A percentile compares a stretch with the other conserved stretches of the same genome.
These are phyloP conservation scores for Lophotriccus pileatus DNA, from an alignment of 2,797 vertebrate species.

Conservation along the genomic window DNA sequence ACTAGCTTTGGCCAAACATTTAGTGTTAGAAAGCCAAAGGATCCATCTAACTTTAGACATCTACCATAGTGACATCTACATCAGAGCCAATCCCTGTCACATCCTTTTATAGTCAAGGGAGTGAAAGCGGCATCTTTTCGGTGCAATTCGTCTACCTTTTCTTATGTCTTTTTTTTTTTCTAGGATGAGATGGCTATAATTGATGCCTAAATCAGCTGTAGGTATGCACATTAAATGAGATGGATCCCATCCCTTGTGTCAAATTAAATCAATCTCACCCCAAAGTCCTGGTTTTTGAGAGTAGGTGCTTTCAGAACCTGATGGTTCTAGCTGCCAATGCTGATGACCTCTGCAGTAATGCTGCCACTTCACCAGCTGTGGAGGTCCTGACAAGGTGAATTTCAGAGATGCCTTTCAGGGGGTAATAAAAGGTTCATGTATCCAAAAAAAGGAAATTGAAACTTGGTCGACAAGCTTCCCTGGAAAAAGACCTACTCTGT, in stretches of 20 bases:
- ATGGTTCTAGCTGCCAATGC: neutral
- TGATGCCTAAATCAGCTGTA: neutral
- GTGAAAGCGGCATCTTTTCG: neutral
- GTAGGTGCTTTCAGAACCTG: neutral
- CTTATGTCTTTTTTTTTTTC: neutral
- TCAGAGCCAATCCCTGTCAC: neutral
- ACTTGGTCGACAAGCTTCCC: slow-evolving; percentile 2
- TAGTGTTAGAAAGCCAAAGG: neutral
- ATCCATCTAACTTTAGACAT: neutral
- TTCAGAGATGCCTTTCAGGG: neutral
- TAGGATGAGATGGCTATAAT: neutral
- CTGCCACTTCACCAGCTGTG: neutral
- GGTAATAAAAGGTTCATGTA: neutral
- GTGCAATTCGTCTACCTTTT: neutral
- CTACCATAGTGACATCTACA: neutral
- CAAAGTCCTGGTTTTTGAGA: neutral
- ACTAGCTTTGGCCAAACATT: neutral
- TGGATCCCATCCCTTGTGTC: neutral
- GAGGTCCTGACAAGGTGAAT: neutral
- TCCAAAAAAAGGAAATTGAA: slow-evolving; percentile 32
- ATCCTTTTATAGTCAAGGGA: neutral
- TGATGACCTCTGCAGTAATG: neutral
- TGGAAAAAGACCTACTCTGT: slow-evolving; percentile 12
- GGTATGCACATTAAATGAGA: neutral
- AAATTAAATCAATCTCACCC: neutral